Evolutionary conservation across 2,888 invertebrate genomes (phyloP).

Genomic region (Tethea ocularis): DNA sequence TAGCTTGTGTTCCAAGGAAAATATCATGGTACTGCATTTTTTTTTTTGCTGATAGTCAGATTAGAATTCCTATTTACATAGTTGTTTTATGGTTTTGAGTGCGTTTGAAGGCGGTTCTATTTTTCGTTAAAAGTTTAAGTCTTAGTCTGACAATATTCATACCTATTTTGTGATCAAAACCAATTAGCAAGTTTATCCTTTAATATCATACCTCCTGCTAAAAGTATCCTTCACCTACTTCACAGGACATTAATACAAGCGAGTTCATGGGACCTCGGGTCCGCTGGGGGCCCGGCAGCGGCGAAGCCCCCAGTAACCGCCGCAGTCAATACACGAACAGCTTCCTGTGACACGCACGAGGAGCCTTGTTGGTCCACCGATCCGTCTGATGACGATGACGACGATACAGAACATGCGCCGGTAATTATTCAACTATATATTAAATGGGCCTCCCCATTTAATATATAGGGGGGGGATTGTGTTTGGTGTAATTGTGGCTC

Average conservation of each 20-base stretch:
- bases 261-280: conserved; percentile 87
- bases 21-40: no score
- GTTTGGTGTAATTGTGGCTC: neutral
- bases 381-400: conserved; percentile 95
- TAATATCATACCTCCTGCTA: neutral
- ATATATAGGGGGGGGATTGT: neutral
- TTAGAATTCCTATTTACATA: no score
- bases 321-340: conserved; percentile 49
- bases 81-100: no score
- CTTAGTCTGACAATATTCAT: no score
- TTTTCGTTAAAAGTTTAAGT: no score
- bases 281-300: conserved; percentile 70
- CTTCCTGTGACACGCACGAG: conserved; percentile 84
- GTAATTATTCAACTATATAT: conserved; percentile 44
- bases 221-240: conserved; percentile 8
- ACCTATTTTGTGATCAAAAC: neutral
- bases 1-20: no score
- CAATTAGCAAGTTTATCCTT: neutral
- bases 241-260: conserved; percentile 89
- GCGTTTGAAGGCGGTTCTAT: no score
- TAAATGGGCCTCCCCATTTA: no score
- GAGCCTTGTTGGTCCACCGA: conserved; percentile 95
- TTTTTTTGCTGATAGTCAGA: no score
- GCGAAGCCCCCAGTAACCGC: conserved; percentile 47
- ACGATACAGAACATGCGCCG: conserved; percentile 87